Percentiles rank a stretch among this genome's conserved stretches.
Conservation (phyloP, 2,888 invertebrate genomes). For the Eilema griseolum region DNA sequence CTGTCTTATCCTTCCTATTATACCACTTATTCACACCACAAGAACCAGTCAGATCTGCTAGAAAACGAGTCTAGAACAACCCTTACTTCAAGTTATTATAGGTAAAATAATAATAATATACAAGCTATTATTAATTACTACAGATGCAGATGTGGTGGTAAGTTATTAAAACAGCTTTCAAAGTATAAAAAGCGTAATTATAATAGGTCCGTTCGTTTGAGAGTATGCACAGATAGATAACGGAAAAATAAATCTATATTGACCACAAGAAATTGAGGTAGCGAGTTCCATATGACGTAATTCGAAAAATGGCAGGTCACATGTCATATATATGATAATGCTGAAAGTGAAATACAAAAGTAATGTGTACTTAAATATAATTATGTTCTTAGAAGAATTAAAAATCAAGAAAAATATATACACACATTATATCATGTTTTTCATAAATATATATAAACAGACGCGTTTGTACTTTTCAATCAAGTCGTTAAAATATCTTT, state of each 20-base stretch:
- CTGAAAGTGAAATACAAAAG: not conserved
- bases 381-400: not conserved
- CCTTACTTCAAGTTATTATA: not conserved
- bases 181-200: not conserved
- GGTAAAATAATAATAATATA: not conserved
- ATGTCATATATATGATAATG: not conserved
- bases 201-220: not conserved
- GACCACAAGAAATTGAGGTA: not conserved
- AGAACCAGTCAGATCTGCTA: not conserved
- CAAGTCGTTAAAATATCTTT: not conserved
- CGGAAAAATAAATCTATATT: not conserved
- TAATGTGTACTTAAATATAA: too few species aligned
- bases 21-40: constrained; percentile 6
- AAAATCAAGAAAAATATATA: not conserved
- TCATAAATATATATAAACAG: not conserved
- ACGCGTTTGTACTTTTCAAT: not conserved
- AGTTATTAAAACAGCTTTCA: not conserved
- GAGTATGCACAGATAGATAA: not conserved
- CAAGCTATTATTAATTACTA: not conserved
- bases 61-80: not conserved
- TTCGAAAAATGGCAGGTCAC: not conserved
- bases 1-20: not conserved
- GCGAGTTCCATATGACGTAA: not conserved
- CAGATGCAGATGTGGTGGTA: too few species aligned
- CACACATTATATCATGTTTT: not conserved